phyloP scores from a whole-genome alignment of 2,797 vertebrate genomes.

The Gymnodraco acuticeps region DNA sequence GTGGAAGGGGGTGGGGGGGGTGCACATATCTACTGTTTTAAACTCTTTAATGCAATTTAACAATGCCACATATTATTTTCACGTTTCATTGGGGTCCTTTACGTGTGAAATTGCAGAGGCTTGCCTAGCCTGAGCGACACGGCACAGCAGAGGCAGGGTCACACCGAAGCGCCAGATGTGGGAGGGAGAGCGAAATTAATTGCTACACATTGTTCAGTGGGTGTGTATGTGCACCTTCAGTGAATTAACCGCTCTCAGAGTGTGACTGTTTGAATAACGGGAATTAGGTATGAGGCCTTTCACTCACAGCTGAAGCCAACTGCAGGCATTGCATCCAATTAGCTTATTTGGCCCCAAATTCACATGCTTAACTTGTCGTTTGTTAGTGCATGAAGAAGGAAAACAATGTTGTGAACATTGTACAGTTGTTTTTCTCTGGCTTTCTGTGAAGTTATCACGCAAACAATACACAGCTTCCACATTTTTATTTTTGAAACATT shows the following conservation, averaged over 20 bases:
- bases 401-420: slow-evolving; percentile 43
- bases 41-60: slow-evolving; percentile 89
- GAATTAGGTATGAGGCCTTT: slow-evolving; percentile 79
- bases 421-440: slow-evolving; percentile 6
- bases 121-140: slow-evolving; percentile 66
- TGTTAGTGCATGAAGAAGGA: slow-evolving; percentile 67
- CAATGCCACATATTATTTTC: slow-evolving; percentile 85
- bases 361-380: slow-evolving; percentile 80
- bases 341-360: slow-evolving; percentile 76
- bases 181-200: slow-evolving; percentile 85
- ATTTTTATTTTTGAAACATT: slow-evolving; percentile 1
- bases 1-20: background rate
- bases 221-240: slow-evolving; percentile 83
- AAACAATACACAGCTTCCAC: background rate
- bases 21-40: slow-evolving; percentile 70
- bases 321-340: slow-evolving; percentile 78
- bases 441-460: slow-evolving; percentile 15
- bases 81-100: slow-evolving; percentile 86
- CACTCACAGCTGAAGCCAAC: slow-evolving; percentile 84
- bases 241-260: slow-evolving; percentile 80
- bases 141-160: slow-evolving; percentile 73
- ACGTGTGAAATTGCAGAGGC: slow-evolving; percentile 83
- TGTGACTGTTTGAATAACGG: slow-evolving; percentile 77
- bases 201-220: slow-evolving; percentile 87
- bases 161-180: slow-evolving; percentile 84